phyloP scores from a whole-genome alignment of 2,113 vertebrate genomes.

The Apeltes quadracus region DNA sequence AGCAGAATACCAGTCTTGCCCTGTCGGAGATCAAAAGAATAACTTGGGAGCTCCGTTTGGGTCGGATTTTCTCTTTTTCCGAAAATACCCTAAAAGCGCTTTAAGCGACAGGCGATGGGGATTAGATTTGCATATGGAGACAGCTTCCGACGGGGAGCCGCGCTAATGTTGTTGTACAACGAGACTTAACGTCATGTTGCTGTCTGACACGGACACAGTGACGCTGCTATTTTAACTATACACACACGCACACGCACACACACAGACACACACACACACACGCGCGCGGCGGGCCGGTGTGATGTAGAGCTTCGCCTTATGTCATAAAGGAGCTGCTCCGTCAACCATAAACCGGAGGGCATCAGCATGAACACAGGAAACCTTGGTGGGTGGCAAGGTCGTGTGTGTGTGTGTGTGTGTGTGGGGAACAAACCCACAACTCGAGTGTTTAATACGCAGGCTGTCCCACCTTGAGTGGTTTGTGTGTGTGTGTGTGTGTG shows the following conservation, averaged over 20 bases:
- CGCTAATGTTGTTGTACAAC: conserved; percentile 70
- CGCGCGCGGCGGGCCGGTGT: conserved; percentile 21
- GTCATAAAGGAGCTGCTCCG: conserved; percentile 61
- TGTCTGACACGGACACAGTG: conserved; percentile 64
- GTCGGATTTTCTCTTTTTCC: conserved; percentile 39
- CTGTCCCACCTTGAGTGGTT: conserved; percentile 46
- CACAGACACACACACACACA: not conserved
- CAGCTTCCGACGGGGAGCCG: conserved; percentile 61
- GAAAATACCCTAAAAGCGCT: conserved; percentile 44
- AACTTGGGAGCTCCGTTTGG: conserved; percentile 45
- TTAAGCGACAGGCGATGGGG: conserved; percentile 47
- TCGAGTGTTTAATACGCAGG: conserved; percentile 45
- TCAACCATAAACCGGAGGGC: conserved; percentile 58
- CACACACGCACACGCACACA: conserved; percentile 15
- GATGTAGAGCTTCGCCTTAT: conserved; percentile 47
- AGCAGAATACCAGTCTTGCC: conserved; percentile 33
- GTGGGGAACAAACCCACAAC: conserved; percentile 23
- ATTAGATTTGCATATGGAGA: conserved; percentile 68
- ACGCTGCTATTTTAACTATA: conserved; percentile 66
- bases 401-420: conserved; percentile 21
- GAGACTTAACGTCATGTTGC: conserved; percentile 76
- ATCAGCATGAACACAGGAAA: conserved; percentile 60
- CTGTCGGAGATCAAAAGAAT: conserved; percentile 65
- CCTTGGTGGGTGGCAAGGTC: conserved; percentile 67
- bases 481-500: conserved; percentile 37